Conservation (phyloP, 1,140 invertebrate genomes). For the Atta colombica region DNA sequence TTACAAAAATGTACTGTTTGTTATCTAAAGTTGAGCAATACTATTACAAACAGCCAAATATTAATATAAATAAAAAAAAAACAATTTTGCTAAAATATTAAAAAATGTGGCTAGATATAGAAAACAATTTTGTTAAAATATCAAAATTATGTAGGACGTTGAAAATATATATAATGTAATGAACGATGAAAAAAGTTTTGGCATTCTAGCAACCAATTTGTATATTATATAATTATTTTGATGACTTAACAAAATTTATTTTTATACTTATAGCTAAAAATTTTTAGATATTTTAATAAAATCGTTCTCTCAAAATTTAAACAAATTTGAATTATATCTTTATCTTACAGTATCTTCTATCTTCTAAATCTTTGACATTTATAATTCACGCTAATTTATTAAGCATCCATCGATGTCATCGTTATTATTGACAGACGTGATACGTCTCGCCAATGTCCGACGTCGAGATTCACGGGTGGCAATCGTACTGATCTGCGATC, state of each 20-base stretch:
- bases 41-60: background rate
- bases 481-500: constrained; percentile 67
- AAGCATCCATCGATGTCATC: background rate
- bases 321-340: background rate
- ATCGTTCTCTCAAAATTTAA: too few species aligned
- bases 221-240: too few species aligned
- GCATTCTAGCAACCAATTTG: too few species aligned
- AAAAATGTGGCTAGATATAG: too few species aligned
- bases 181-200: too few species aligned
- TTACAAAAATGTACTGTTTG: constrained; percentile 50
- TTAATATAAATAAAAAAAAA: background rate
- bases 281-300: too few species aligned
- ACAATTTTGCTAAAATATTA: too few species aligned
- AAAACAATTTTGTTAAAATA: too few species aligned
- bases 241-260: too few species aligned
- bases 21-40: constrained; percentile 4
- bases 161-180: too few species aligned
- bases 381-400: background rate
- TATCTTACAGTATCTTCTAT: background rate
- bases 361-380: background rate
- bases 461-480: constrained; percentile 32
- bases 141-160: too few species aligned
- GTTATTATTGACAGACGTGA: constrained; percentile 14
- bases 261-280: too few species aligned
- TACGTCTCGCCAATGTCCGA: background rate